A percentile compares a stretch with the other conserved stretches of the same genome.
Evolutionary conservation across 2,113 vertebrate species (phyloP).

Genomic region (Tapirus terrestris): DNA sequence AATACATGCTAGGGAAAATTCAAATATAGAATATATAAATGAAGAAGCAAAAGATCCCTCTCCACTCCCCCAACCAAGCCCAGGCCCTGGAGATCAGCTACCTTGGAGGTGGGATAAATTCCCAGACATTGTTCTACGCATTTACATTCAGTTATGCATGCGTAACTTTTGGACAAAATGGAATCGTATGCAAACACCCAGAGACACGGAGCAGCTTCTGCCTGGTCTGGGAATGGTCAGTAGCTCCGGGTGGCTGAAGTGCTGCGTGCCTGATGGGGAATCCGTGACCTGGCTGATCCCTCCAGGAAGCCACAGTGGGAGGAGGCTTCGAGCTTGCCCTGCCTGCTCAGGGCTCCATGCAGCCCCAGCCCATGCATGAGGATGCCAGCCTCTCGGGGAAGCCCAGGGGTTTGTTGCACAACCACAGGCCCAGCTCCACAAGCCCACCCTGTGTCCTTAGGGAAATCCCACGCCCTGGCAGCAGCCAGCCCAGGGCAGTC

Average conservation of each 20-base stretch:
- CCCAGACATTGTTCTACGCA: not conserved
- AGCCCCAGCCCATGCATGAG: not conserved
- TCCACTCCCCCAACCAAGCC: not conserved
- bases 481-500: not conserved
- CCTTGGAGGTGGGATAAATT: not conserved
- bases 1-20: not conserved
- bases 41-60: not conserved
- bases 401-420: not conserved
- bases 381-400: not conserved
- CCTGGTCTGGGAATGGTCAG: not conserved
- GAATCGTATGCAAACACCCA: not conserved
- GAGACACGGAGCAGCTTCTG: not conserved
- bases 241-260: not conserved
- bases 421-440: not conserved
- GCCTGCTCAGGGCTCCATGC: not conserved
- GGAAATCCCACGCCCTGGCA: not conserved
- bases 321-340: not conserved
- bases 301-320: accelerated
- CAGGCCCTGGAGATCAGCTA: not conserved
- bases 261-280: not conserved
- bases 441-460: accelerated
- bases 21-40: not conserved
- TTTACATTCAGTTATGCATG: accelerated
- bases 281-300: not conserved
- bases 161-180: not conserved